These are phyloP conservation scores for Tetrao urogallus DNA, from an alignment of 2,113 vertebrate genomes.

Conservation along the genomic window DNA sequence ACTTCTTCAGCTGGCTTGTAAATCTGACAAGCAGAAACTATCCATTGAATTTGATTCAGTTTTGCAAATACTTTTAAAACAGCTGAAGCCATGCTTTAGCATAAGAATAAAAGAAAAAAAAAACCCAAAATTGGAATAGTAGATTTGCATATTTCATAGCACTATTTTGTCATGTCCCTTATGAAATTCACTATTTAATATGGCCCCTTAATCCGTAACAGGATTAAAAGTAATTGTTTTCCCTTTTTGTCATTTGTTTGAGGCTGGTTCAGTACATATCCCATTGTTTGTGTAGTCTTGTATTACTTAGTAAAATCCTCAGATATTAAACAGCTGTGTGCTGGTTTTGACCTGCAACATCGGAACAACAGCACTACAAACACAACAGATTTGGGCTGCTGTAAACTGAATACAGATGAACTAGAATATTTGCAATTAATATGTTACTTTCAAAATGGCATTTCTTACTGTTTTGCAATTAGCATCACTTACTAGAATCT, in stretches of 20 bases:
- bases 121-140: not conserved
- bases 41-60: not conserved
- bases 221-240: constrained; percentile 62
- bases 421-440: constrained; percentile 54
- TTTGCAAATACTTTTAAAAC: constrained; percentile 27
- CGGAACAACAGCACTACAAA: constrained; percentile 45
- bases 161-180: not conserved
- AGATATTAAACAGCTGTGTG: constrained; percentile 51
- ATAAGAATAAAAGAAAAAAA: constrained; percentile 23
- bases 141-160: not conserved
- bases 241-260: constrained; percentile 16
- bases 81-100: constrained; percentile 8
- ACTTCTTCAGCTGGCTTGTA: not conserved
- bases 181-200: constrained; percentile 7
- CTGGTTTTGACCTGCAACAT: constrained; percentile 56
- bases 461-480: constrained; percentile 31
- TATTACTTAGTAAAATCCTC: constrained; percentile 63
- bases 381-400: constrained; percentile 43
- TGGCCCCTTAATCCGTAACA: constrained; percentile 21
- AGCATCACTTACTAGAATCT: not conserved
- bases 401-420: constrained; percentile 38
- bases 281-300: constrained; percentile 39
- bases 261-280: constrained; percentile 3
- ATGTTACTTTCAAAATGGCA: constrained; percentile 25
- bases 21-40: not conserved